Base-by-base conservation (phyloP, 2,888 invertebrate genomes). In the Alviniconcha strummeri region DNA sequence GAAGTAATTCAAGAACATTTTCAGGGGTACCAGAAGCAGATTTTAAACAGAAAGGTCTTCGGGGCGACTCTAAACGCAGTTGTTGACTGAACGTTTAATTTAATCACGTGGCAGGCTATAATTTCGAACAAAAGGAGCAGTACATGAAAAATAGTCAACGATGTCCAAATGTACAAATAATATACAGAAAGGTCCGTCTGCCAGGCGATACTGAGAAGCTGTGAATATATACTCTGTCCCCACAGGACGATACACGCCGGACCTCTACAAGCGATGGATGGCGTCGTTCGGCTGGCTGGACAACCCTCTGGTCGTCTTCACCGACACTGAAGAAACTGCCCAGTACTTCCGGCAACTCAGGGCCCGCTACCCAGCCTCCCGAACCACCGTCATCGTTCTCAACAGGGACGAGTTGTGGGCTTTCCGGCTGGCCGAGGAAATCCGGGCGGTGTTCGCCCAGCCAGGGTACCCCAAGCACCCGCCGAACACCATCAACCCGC, bases 401-500 rank as follows among this genome's bases (percentile, higher is more conserved):
- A 13, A 15, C 5, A 19, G 78, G 52, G 13, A 76, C 6, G 54
- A 75, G 67, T 64, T 82, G 54, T 76, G 82, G 81, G 60, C 74
- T 67, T 82, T 82, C 55, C 64, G 19, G 15, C 64, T 82, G 60
- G 74, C 60, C 13, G 36, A 11, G 0, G 74, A 82, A 67, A 75
- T 82, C 74, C 15, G 11, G 19, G 60, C 19, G 13, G 17, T 82
- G 19, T 82, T 75, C 54, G 52, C 76, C 6, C 82, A 76, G 54
- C 57, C n/a, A 9, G 54, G 64, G 9, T 82, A 82, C 67, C 82
- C 82, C 17, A 56, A 75, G 36, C 82, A 82, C 54, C 76, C 64
- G 0, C 82, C 82, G n/a, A 82, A 82, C 82, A 82, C 82, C 13
- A 75, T 82, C 60, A 75, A 74, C 36, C 64, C 82, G 6, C 60